Base-by-base conservation (phyloP, 2,888 invertebrate genomes). In the Ormyrus pomaceus region DNA sequence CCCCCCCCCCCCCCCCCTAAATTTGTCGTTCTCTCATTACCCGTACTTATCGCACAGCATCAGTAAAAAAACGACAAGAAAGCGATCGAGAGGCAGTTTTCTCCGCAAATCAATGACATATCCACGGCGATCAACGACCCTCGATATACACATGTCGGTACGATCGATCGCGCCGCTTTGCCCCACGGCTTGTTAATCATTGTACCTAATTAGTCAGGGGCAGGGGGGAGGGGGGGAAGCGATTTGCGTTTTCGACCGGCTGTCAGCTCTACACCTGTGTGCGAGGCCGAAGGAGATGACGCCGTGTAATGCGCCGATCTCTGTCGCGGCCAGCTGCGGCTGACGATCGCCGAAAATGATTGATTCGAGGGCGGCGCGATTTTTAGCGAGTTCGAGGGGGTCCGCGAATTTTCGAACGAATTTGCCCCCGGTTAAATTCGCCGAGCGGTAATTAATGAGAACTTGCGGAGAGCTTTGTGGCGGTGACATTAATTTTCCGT, bases 111-210 rank as follows among this genome's bases (percentile, higher is more conserved):
- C 73, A 64, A 73, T 73, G 64, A 58, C 46, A 56, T 73, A 56
- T 73, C 62, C 46, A 62, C 72, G 55, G 62, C 62, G 72, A 72
- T 62, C 68, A 58, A 73, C 68, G 69, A 68, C 53, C 73, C 53
- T 11, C 34, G 19, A 70, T 48, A 13, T 51, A 19, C 45, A 69
- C 68, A 69, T 34, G 55, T 10, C 58, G 50, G 51, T 8, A 55
- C 74, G 74, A 83, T 82, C 81, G 83, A 83, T 82, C 82, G 55
- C 46, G 7, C 55, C 74, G 65, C 65, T 74, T 81, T 82, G 59
- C 81, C 79, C 70, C 79, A 84, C 81, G 74, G 84, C 85, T 83
- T 86, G 87, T 87, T 87, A 87, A 87, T 87, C 87, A 87, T 87
- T 85, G 86, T 85, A 84, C 83, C 85, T 86, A 87, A 87, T 87